phyloP scores from a whole-genome alignment of 2,888 invertebrate genomes.

The Ceriagrion tenellum region DNA sequence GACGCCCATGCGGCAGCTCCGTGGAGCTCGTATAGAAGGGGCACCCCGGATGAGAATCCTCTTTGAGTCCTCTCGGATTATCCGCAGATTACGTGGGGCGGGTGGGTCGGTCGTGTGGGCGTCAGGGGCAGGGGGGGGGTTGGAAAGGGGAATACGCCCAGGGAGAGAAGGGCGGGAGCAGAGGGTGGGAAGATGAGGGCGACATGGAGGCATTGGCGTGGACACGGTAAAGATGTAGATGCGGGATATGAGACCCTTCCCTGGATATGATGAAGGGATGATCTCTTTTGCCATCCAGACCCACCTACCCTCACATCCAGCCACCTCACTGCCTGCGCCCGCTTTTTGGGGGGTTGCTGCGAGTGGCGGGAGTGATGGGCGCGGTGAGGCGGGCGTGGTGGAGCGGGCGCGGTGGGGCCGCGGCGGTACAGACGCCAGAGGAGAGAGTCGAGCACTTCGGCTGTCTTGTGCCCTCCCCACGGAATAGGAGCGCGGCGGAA shows the following conservation, averaged over 20 bases:
- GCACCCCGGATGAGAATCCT: not conserved
- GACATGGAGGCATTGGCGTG: constrained; percentile 21
- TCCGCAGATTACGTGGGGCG: not conserved
- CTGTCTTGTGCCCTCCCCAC: not conserved
- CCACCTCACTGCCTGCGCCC: too few species aligned
- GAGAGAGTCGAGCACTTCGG: not conserved
- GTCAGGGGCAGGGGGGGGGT: not conserved
- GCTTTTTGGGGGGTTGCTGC: too few species aligned
- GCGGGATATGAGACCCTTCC: constrained; percentile 5
- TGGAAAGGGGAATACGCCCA: too few species aligned
- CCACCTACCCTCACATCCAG: too few species aligned
- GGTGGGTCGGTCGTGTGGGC: not conserved
- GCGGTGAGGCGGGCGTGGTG: not conserved
- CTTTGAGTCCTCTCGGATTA: not conserved
- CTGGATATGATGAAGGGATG: constrained; percentile 47
- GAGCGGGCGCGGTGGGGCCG: not conserved
- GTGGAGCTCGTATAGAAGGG: too few species aligned
- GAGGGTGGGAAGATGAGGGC: not conserved
- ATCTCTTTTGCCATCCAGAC: constrained; percentile 16
- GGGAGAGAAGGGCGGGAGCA: not conserved
- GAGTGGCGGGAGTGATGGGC: not conserved
- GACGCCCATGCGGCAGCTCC: not conserved
- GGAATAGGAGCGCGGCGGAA: not conserved
- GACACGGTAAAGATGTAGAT: constrained; percentile 43
- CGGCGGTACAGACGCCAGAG: not conserved